Conservation (phyloP, 2,888 invertebrate genomes). For the Anthoptus insignis region DNA sequence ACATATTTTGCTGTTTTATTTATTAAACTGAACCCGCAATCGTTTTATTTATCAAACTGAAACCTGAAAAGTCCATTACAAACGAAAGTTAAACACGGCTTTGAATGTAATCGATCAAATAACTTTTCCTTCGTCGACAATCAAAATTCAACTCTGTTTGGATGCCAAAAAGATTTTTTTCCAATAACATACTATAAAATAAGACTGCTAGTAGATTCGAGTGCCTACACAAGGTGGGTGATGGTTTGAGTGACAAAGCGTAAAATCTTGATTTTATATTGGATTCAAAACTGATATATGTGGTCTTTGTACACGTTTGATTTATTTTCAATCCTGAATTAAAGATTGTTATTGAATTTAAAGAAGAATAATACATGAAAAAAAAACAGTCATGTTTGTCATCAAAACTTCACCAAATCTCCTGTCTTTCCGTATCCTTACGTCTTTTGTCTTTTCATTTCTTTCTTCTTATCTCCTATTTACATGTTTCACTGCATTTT, state of each 20-base stretch:
- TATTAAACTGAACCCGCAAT: conserved; percentile 5
- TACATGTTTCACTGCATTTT: no score
- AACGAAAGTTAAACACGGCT: conserved; percentile 24
- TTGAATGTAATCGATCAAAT: conserved; percentile 29
- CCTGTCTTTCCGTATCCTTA: no score
- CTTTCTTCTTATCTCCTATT: no score
- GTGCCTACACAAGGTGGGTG: not conserved
- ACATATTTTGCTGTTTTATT: conserved; percentile 10
- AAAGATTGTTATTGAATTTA: no score
- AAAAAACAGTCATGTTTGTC: no score
- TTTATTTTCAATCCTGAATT: no score
- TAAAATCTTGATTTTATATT: not conserved
- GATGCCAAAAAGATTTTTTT: not conserved
- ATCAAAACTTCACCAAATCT: no score
- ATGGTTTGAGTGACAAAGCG: not conserved
- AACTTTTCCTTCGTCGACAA: not conserved
- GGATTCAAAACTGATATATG: not conserved
- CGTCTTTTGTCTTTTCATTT: no score
- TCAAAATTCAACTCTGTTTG: not conserved
- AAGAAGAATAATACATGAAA: no score
- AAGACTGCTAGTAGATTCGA: not conserved
- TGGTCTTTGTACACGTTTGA: no score
- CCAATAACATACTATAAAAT: not conserved
- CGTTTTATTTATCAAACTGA: conserved; percentile 7
- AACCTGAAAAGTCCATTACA: conserved; percentile 33